Percentiles rank a stretch among this genome's conserved stretches.
These are phyloP conservation scores for Philhelius pedissequus DNA, from an alignment of 2,888 invertebrate species.

Conservation along the genomic window DNA sequence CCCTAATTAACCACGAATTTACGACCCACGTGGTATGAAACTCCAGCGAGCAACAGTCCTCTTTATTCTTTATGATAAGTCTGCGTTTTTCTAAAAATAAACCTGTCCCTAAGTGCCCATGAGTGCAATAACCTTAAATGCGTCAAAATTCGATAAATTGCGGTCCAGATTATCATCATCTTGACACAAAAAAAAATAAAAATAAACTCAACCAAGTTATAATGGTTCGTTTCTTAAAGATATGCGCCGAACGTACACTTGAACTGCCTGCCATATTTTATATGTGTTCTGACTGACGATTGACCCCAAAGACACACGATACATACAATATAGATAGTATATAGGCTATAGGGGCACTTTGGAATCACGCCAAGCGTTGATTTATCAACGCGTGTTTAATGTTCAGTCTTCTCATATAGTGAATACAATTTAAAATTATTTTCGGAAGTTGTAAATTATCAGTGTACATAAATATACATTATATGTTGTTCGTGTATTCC, in stretches of 20 bases:
- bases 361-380: slow-evolving; percentile 48
- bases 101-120: background rate
- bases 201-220: background rate
- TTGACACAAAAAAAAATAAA: background rate
- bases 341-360: slow-evolving; percentile 1
- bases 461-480: slow-evolving; percentile 3
- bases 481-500: background rate
- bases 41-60: too few relatives aligned
- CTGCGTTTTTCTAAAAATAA: background rate
- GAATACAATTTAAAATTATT: slow-evolving; percentile 37
- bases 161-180: background rate
- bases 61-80: background rate
- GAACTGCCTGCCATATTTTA: background rate
- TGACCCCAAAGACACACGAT: slow-evolving; percentile 2
- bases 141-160: background rate
- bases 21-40: too few relatives aligned
- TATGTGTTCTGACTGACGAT: background rate
- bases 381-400: slow-evolving; percentile 52
- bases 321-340: background rate
- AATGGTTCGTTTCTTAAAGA: background rate
- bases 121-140: background rate
- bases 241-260: background rate
- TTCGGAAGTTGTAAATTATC: slow-evolving; percentile 66
- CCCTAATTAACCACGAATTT: too few relatives aligned
- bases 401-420: background rate